These are phyloP conservation scores for Euwallacea similis DNA, from an alignment of 1,140 invertebrate species.

Conservation along the genomic window DNA sequence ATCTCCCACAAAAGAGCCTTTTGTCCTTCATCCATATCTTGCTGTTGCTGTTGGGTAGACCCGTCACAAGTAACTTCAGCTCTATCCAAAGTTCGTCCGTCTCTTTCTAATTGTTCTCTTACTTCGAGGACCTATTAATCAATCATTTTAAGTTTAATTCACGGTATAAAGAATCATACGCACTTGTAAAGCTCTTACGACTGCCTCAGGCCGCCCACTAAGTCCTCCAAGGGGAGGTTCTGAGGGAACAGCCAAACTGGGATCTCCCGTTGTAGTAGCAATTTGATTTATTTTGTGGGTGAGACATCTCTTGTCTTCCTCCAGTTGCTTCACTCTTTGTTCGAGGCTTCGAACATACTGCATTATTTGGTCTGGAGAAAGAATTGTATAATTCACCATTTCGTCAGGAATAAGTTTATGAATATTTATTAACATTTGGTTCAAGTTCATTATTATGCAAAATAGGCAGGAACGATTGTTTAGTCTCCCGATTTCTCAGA, in stretches of 20 bases:
- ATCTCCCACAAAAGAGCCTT: conserved; percentile 93
- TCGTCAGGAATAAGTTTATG: background rate
- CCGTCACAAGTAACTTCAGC: conserved; percentile 53
- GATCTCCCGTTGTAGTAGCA: conserved; percentile 48
- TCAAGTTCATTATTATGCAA: too few relatives aligned
- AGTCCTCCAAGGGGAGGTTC: conserved; percentile 56
- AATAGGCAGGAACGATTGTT: too few relatives aligned
- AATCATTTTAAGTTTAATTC: conserved; percentile 55
- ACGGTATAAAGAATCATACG: background rate
- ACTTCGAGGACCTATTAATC: conserved; percentile 71
- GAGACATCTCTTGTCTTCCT: conserved; percentile 73
- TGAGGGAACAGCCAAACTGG: conserved; percentile 49
- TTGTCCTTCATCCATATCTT: conserved; percentile 83
- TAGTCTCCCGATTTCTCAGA: too few relatives aligned
- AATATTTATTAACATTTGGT: background rate
- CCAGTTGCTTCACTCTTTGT: conserved; percentile 78
- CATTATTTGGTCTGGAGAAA: conserved; percentile 69
- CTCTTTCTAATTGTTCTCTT: conserved; percentile 81
- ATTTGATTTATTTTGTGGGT: conserved; percentile 56
- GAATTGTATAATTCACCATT: background rate
- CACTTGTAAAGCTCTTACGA: conserved; percentile 81
- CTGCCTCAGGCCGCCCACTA: conserved; percentile 78
- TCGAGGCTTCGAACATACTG: conserved; percentile 88
- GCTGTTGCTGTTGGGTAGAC: conserved; percentile 48
- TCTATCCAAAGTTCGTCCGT: conserved; percentile 54